Base-by-base conservation (phyloP, 2,113 vertebrate genomes). In the Neopipo cinnamomea region DNA sequence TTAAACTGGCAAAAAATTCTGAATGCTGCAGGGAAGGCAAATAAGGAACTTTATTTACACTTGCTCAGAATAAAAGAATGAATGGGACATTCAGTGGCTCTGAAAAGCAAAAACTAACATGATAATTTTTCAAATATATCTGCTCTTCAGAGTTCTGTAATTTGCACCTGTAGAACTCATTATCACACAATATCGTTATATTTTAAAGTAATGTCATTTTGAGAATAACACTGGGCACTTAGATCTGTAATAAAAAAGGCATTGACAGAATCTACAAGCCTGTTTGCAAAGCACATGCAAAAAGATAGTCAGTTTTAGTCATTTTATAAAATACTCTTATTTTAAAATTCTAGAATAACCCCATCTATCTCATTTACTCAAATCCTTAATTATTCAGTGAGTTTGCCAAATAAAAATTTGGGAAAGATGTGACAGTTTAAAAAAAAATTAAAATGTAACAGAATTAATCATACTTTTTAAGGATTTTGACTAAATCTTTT, bases 1-100 rank as follows among this genome's bases (percentile, higher is more conserved):
- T 89, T 91, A 91, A 89, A 92, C 71, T 39, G 2, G 0, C 39
- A 89, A 53, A 91, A 94, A 91, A 91, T 56, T 85, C 81, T 85
- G 49, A 91, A 82, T 89, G 74, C 46, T 73, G 12, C 58, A 53
- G 47, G 19, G 33, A 93, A 93, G 33, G 58, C 46, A 96, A 91
- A 92, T 93, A 88, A 53, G 49, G 42, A 76, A 73, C 75, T 95
- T 93, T 85, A 88, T 95, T 97, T 95, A 96, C 63, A 37, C 67
- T 95, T 85, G 18, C 35, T 85, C 10, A 4, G 53, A 95, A 80
- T 78, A 85, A 94, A 93, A 88, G 77, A 89, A 76, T 58, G 85
- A 93, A 88, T 28, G 30, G 59, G 79, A 88, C 25, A 62, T 79
- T 88, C 71, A 68, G 33, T 5, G 49, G 7, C 23, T 93, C 80